phyloP scores from a whole-genome alignment of 1,140 invertebrate genomes.

The Drosophila setifemur region DNA sequence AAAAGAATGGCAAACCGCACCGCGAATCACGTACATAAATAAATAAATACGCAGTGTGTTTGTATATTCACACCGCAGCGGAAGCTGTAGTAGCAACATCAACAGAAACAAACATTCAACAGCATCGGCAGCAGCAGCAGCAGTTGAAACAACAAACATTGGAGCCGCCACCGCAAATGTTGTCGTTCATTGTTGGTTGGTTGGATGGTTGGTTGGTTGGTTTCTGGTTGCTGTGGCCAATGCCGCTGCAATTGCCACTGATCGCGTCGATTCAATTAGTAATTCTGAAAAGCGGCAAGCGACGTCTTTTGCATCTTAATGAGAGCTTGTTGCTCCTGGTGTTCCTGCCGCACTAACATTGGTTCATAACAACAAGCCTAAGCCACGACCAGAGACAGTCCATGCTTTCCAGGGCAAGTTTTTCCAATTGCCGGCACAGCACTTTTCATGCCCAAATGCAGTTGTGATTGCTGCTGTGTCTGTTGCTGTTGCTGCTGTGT shows the following conservation, averaged over 20 bases:
- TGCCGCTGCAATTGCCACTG: constrained; percentile 68
- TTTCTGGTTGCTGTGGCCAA: constrained; percentile 36
- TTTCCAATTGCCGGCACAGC: constrained; percentile 68
- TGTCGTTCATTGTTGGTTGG: constrained; percentile 30
- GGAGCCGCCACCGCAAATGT: constrained; percentile 33
- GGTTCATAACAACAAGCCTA: constrained; percentile 55
- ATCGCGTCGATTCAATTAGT: constrained; percentile 82
- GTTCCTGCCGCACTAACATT: constrained; percentile 56
- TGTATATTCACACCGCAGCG: constrained; percentile 43
- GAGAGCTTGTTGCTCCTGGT: constrained; percentile 35
- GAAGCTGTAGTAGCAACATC: constrained; percentile 36
- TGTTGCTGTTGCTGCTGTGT: neutral
- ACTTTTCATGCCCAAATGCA: constrained; percentile 76
- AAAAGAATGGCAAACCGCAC: constrained; percentile 29
- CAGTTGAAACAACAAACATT: constrained; percentile 51
- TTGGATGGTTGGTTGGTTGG: constrained; percentile 17
- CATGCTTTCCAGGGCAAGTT: constrained; percentile 60
- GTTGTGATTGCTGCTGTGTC: constrained; percentile 33
- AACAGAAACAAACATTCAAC: constrained; percentile 10
- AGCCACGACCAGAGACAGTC: constrained; percentile 13
- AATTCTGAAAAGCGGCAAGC: constrained; percentile 80
- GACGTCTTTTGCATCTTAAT: constrained; percentile 79
- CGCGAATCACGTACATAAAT: constrained; percentile 36
- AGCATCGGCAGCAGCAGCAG: constrained; percentile 13
- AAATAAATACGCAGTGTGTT: constrained; percentile 40